Base-by-base conservation (phyloP, 2,113 vertebrate species). In the Percina caprodes region DNA sequence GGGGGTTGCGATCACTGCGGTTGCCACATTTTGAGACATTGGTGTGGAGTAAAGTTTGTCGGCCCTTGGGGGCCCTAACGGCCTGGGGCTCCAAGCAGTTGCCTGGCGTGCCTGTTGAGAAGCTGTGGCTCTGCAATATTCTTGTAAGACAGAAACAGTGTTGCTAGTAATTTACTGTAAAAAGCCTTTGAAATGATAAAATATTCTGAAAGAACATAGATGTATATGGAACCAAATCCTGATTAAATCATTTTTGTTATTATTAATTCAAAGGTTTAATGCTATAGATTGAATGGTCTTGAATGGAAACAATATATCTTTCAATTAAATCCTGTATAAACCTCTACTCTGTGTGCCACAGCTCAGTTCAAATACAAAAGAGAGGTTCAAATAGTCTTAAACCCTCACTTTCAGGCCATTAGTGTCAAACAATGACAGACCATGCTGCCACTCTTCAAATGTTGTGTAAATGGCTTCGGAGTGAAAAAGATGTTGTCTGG, bases 401-500 rank as follows among this genome's bases (percentile, higher is more conserved):
- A 39, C 74, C 62, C 26, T 77, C 24, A 51, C 30, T 74, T 77
- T 77, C 21, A 72, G 63, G 69, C 49, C 61, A 54, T 68, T 58
- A 55, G 70, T 90, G 86, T 90, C 87, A 89, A 85, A 93, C 82
- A 88, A 81, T 87, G 84, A 82, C 75, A 87, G 67, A 81, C 83
- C 24, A 80, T 63, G 77, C 73, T 79, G 74, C 67, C 14, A 46
- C 69, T 84, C 80, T 84, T 80, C 86, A 82, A 80, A 84, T 75
- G 70, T 71, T 54, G 85, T 72, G 75, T 82, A 84, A 91, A 93
- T 80, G 86, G 79, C 69, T 80, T 84, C 74, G 68, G 72, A 88
- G 82, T 88, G 65, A 79, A 90, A 89, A 89, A 91, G 72, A 87
- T 83, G 78, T 84, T 76, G 83, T 89, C 86, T 90, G 83, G 90